phyloP scores from a whole-genome alignment of 2,797 vertebrate genomes.

The Phrynocephalus vlangalii region DNA sequence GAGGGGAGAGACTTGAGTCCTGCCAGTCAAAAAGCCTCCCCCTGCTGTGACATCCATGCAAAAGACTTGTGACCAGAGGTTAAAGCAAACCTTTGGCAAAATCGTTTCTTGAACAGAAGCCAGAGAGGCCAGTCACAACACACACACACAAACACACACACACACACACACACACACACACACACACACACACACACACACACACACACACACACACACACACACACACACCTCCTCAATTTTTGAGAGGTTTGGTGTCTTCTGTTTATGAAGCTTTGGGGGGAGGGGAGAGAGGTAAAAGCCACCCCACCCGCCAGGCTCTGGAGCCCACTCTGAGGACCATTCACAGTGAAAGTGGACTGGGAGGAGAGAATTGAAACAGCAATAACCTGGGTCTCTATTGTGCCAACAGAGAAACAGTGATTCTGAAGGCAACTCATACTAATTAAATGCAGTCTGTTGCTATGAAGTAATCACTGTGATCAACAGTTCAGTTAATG shows the following conservation, averaged over 20 bases:
- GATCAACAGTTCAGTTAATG: conserved; percentile 58
- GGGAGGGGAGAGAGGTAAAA: background rate
- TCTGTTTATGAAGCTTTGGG: background rate
- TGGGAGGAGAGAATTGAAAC: background rate
- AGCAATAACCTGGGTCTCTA: background rate
- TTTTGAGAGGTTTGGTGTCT: background rate
- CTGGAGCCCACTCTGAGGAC: background rate
- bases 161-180: no score
- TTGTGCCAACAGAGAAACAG: conserved; percentile 32
- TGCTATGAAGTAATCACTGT: conserved; percentile 39
- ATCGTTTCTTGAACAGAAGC: background rate
- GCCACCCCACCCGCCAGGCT: background rate
- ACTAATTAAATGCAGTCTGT: conserved; percentile 37
- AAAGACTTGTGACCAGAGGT: background rate
- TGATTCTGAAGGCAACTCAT: conserved; percentile 37
- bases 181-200: no score
- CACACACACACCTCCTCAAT: no score
- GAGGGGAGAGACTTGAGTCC: background rate
- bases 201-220: no score
- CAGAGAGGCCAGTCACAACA: background rate
- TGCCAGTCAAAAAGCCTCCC: background rate
- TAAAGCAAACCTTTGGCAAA: background rate
- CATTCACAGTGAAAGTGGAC: background rate
- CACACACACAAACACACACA: no score
- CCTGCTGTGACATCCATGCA: background rate